These are phyloP conservation scores for Diceros bicornis DNA, from an alignment of 2,797 vertebrate species.

Conservation along the genomic window DNA sequence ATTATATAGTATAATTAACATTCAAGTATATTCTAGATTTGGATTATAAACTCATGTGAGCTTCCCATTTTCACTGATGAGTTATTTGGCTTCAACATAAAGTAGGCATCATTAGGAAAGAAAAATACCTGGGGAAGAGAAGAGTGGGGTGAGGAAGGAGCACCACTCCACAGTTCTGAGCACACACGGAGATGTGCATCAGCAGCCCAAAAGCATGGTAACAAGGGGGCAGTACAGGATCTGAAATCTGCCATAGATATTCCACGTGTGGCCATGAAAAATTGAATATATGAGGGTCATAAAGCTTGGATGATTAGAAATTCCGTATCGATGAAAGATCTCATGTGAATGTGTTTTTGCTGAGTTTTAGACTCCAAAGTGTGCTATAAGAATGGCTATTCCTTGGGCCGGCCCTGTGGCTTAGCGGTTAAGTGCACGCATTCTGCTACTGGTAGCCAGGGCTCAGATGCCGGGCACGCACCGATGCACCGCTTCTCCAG, in stretches of 20 bases:
- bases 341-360: not conserved
- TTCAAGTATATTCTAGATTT: not conserved
- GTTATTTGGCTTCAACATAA: constrained; percentile 20
- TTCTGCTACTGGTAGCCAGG: too few species aligned
- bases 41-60: not conserved
- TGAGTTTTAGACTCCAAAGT: constrained; percentile 39
- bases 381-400: constrained; percentile 25
- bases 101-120: not conserved
- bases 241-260: not conserved
- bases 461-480: too few species aligned
- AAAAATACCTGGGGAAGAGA: not conserved
- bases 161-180: not conserved
- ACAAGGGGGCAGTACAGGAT: not conserved
- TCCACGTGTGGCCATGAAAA: not conserved
- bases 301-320: constrained; percentile 16
- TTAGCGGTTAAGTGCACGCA: too few species aligned
- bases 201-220: not conserved
- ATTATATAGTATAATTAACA: not conserved
- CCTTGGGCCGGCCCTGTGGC: not conserved
- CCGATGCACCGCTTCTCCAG: too few species aligned
- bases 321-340: constrained; percentile 18
- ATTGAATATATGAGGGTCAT: not conserved
- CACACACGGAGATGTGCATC: not conserved
- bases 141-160: not conserved
- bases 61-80: not conserved